Percentiles rank a stretch among this genome's conserved stretches.
Conservation (phyloP, 2,888 invertebrate genomes). For the Chaetogeoica ovagalla region DNA sequence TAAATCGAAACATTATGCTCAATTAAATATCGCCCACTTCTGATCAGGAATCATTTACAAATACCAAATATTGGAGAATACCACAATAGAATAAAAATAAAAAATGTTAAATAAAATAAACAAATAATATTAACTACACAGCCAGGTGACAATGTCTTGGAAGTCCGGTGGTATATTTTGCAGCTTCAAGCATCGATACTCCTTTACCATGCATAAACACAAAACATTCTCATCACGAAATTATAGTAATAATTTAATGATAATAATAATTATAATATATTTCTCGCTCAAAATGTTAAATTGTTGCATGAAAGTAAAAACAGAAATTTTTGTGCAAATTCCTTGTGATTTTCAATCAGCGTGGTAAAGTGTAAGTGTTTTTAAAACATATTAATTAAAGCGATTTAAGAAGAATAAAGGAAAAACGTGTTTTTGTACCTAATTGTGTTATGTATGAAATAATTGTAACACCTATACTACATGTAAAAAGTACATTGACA, state of each 20-base stretch:
- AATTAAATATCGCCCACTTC: conserved; percentile 20
- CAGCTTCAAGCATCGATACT: conserved; percentile 51
- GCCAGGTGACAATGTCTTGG: conserved; percentile 52
- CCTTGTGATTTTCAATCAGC: conserved; percentile 36
- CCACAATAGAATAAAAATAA: conserved; percentile 22
- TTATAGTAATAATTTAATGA: conserved; percentile 13
- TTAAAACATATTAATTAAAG: conserved; percentile 32
- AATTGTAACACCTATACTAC: neutral
- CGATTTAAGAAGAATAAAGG: conserved; percentile 2
- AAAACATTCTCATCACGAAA: conserved; percentile 47
- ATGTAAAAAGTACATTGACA: neutral
- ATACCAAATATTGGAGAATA: conserved; percentile 7
- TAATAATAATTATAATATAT: conserved; percentile 34
- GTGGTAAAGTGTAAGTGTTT: conserved; percentile 23
- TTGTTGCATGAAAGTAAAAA: conserved; percentile 25
- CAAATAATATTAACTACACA: conserved; percentile 44
- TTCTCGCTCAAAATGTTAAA: conserved; percentile 27
- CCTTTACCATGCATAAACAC: conserved; percentile 53
- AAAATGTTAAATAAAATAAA: conserved; percentile 40
- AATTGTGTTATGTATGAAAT: neutral
- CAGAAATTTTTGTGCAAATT: conserved; percentile 37
- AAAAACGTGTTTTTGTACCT: conserved; percentile 2
- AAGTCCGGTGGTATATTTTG: conserved; percentile 51
- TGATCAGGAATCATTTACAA: conserved; percentile 26
- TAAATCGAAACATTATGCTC: neutral